phyloP scores from a whole-genome alignment of 2,113 vertebrate genomes.

The Chloropsis cyanopogon region DNA sequence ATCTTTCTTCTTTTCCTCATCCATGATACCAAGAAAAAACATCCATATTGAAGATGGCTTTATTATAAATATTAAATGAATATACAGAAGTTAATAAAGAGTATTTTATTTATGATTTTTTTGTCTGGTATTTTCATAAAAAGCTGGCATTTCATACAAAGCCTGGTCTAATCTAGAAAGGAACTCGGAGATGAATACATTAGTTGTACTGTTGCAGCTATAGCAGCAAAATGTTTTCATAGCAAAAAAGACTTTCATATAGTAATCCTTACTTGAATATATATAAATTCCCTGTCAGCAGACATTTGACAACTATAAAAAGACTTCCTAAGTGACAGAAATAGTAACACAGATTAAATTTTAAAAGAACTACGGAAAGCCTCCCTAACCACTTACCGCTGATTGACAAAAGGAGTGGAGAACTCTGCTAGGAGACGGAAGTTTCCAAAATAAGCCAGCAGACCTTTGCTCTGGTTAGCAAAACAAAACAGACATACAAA shows the following conservation, averaged over 20 bases:
- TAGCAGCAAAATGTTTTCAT: not conserved
- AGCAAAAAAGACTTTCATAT: not conserved
- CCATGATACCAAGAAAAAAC: not conserved
- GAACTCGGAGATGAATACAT: not conserved
- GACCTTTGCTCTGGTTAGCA: constrained; percentile 81
- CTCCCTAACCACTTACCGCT: constrained; percentile 84
- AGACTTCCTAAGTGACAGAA: not conserved
- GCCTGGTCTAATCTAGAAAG: not conserved
- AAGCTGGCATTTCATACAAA: not conserved
- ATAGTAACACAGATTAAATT: not conserved
- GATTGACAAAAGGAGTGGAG: constrained; percentile 98
- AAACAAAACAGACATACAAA: constrained; percentile 34
- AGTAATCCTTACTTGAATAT: not conserved
- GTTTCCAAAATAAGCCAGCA: constrained; percentile 92
- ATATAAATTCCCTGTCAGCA: not conserved
- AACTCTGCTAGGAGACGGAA: constrained; percentile 96
- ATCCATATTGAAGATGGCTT: not conserved
- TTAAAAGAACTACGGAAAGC: not conserved
- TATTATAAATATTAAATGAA: not conserved
- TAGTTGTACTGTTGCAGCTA: not conserved
- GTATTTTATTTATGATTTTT: not conserved
- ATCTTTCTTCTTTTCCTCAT: not conserved
- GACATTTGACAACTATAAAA: not conserved
- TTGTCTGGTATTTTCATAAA: not conserved
- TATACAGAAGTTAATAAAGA: not conserved